Base-by-base conservation (phyloP, 1,140 invertebrate genomes). In the Drosophila orena region DNA sequence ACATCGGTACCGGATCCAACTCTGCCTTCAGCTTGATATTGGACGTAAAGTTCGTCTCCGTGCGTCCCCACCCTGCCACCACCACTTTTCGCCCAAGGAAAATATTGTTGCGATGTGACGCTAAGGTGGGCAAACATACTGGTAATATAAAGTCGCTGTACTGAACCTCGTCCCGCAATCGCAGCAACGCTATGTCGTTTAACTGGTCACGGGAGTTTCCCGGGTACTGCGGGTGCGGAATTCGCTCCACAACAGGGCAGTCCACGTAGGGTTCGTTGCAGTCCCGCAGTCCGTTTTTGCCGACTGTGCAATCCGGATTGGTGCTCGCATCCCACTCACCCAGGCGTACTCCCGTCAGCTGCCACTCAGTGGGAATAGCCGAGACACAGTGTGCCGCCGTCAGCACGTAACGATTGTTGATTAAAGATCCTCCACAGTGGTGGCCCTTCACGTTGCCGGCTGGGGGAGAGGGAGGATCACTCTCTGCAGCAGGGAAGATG, bases 11-110 rank as follows among this genome's bases (percentile, higher is more conserved):
- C 3, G 72, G 34, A n/a, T 76, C 65, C 5, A 91, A 15, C 3
- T 73, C 73, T 0, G 90, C 90, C 61, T 91, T 91, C 1, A 77
- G 44, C 15, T 89, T 91, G 4, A 76, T 58, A 44, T 80, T 69
- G n/a, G 90, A 79, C 11, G 77, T 78, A 0, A 61, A 35, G 20
- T 93, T 93, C 8, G 80, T 93, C 91, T 96, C 95, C 3, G 96
- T 96, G 81, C 94, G 95, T 8, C 97, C 97, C 97, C 97, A 98
- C 14, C 97, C 97, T 3, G 96, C 96, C 0, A 96, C 95, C 58
- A 94, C 94, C 37, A 96, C 93, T 38, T 92, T 93, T 15, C 92
- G 80, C 0, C 93, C 93, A 1, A 94, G 79, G 53, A 94, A 94
- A 0, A 81, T 81, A 5, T 70, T 79, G 15, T 81, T 92, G 2